Evolutionary conservation across 2,113 vertebrate species (phyloP), one percentile per base, ranked within the genome.

Genomic region (Capreolus pygargus): DNA sequence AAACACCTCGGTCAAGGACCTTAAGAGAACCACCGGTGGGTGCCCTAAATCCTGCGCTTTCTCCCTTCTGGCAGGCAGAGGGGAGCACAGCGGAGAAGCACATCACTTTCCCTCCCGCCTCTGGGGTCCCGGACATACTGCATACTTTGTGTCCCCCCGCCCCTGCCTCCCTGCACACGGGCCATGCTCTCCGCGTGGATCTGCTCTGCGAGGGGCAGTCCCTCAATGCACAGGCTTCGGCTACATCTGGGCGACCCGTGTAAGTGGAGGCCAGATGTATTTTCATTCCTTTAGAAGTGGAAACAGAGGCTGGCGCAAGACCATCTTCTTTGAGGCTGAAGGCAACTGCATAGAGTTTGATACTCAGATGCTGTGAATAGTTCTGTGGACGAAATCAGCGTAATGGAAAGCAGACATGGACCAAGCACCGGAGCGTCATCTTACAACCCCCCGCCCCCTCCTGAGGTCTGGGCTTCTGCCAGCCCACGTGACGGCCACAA

Each of bases 351-450:
- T 21, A 43, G 55, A 36, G 14, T 43, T 27, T 45, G 64, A 30
- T 54, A 4, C 61, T 33, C 27, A 50, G 60, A 43, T 14, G 5
- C 94, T 39, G 64, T 7, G 79, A 92, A 23, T 60, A 58, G 45
- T 14, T 47, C 55, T 27, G 17, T 4, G 9, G 43, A 55, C 45
- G 7, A 28, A 76, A 89, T 45, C 54, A 19, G 54, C 47, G 9
- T 54, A 82, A 90, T 8, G 39, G 79, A 78, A 91, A 86, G 82
- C 84, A 67, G 81, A 25, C 4, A 1, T 0, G 23, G 58, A 39
- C 36, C 1, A 0, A 70, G 60, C 10, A 7, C 14, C 2, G 0
- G 8, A 86, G 36, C 43, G 1, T 43, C 19, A 2, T 21, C 58
- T 52, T 17, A 12, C 36, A 28, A 30, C 25, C 7, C 88, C 21